Evolutionary conservation across 2,113 vertebrate species (phyloP).

Genomic region (Antigone vipio): DNA sequence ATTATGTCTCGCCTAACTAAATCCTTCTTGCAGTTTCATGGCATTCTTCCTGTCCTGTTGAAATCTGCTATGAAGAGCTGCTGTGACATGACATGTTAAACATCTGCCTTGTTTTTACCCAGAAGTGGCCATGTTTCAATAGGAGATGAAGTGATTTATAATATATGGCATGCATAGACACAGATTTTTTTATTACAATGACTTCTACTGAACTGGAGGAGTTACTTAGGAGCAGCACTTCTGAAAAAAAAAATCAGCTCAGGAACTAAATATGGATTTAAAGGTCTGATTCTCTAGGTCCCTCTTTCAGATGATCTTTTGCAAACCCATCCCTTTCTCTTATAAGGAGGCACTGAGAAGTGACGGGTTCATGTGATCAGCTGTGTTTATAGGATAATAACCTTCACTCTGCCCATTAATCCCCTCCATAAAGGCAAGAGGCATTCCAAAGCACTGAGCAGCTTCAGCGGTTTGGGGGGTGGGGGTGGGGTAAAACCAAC

Average conservation of each 20-base stretch:
- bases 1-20: neutral
- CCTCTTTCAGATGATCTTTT: neutral
- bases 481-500: neutral
- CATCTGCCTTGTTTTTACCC: neutral
- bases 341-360: neutral
- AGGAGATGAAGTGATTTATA: neutral
- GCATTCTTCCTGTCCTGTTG: fast-evolving
- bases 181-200: neutral
- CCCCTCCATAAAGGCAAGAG: neutral
- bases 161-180: neutral
- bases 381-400: neutral
- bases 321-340: neutral
- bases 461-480: neutral
- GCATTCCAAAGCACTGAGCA: constrained; percentile 8
- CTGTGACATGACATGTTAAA: neutral
- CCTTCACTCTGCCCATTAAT: neutral
- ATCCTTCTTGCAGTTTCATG: neutral
- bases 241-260: neutral
- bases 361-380: neutral
- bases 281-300: neutral
- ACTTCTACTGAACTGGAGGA: neutral
- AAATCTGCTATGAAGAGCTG: neutral
- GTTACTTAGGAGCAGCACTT: neutral
- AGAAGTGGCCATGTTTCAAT: neutral
- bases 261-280: neutral